A percentile compares a stretch with the other conserved stretches of the same genome.
These are phyloP conservation scores for Meghimatium bilineatum DNA, from an alignment of 2,888 invertebrate species.

Conservation along the genomic window DNA sequence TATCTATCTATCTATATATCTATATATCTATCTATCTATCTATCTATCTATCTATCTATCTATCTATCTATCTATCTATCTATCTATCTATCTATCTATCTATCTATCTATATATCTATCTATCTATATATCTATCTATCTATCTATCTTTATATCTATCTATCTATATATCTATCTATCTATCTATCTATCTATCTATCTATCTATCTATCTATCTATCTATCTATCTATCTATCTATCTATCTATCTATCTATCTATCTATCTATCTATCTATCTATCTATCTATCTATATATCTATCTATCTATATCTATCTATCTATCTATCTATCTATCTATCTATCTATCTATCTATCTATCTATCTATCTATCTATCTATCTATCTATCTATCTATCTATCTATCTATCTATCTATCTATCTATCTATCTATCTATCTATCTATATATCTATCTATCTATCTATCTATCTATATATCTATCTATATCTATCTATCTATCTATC, in stretches of 20 bases:
- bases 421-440: neutral
- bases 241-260: constrained; percentile 4
- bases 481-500: too few species aligned
- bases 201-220: neutral
- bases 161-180: too few species aligned
- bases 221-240: constrained; percentile 2
- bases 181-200: constrained; percentile 11
- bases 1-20: too few species aligned
- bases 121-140: too few species aligned
- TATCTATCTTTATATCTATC: too few species aligned
- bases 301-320: too few species aligned
- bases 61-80: constrained; percentile 9
- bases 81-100: constrained; percentile 6
- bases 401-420: neutral
- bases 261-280: constrained; percentile 1
- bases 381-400: neutral
- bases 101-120: too few species aligned
- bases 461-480: too few species aligned
- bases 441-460: too few species aligned
- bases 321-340: neutral
- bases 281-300: too few species aligned
- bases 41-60: constrained; percentile 12
- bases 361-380: constrained; percentile 4
- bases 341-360: constrained; percentile 1
- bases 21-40: too few species aligned